Conservation (phyloP, 2,797 vertebrate species). For the Moxostoma hubbsi region DNA sequence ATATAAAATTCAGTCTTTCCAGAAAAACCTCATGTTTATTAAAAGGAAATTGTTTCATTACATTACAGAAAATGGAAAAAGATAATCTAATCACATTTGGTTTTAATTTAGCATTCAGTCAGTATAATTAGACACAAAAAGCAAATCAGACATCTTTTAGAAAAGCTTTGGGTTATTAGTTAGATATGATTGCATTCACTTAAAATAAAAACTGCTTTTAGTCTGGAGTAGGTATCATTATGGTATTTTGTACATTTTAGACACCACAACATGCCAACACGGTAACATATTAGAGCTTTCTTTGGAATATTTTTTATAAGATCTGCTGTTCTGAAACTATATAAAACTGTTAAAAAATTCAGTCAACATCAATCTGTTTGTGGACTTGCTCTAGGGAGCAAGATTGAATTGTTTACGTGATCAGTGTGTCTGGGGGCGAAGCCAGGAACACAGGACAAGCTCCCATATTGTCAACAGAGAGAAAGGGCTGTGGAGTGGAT, state of each 20-base stretch:
- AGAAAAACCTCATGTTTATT: background rate
- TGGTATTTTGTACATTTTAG: background rate
- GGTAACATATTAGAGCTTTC: background rate
- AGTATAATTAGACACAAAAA: background rate
- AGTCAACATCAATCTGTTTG: slow-evolving; percentile 12
- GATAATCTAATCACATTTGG: background rate
- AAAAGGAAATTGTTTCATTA: background rate
- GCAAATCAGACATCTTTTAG: background rate
- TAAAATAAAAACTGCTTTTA: background rate
- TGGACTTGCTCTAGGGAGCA: slow-evolving; percentile 42
- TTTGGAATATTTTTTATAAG: slow-evolving; percentile 4
- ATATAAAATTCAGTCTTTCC: background rate
- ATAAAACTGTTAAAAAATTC: slow-evolving; percentile 6
- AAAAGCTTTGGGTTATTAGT: background rate
- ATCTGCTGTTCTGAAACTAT: background rate
- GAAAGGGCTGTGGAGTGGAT: slow-evolving; percentile 20
- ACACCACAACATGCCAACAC: background rate
- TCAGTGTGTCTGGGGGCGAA: slow-evolving; percentile 29
- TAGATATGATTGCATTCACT: background rate
- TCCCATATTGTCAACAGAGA: slow-evolving; percentile 11
- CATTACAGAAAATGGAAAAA: background rate
- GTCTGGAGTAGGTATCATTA: slow-evolving; percentile 4
- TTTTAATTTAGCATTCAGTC: slow-evolving; percentile 19
- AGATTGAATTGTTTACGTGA: slow-evolving; percentile 45
- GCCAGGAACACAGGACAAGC: slow-evolving; percentile 30